A percentile compares a stretch with the other conserved stretches of the same genome.
phyloP scores from a whole-genome alignment of 1,140 invertebrate genomes.

The Orchesella cincta region DNA sequence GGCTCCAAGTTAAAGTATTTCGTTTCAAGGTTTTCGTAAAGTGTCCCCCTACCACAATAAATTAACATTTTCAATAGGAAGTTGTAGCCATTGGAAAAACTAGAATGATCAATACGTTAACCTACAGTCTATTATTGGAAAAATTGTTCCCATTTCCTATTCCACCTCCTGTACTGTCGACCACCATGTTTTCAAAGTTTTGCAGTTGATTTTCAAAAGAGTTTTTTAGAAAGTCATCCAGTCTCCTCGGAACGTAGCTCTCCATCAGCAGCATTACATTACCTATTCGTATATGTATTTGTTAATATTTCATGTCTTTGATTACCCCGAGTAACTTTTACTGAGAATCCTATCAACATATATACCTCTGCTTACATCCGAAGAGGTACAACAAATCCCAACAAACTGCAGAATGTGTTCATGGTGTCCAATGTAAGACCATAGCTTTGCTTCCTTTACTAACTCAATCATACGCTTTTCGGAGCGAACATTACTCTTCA shows the following conservation, averaged over 20 bases:
- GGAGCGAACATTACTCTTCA: background rate
- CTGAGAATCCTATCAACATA: too few species aligned
- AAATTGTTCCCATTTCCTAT: too few species aligned
- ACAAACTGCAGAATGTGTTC: background rate
- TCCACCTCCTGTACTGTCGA: too few species aligned
- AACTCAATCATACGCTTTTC: background rate
- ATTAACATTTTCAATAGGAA: too few species aligned
- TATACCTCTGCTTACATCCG: background rate
- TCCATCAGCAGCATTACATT: background rate
- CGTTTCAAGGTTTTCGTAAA: slow-evolving; percentile 4
- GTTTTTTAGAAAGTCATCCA: background rate
- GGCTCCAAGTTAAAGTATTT: background rate
- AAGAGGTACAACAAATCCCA: background rate
- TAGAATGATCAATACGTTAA: too few species aligned
- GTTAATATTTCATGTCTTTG: too few species aligned
- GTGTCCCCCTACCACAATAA: background rate
- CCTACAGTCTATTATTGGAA: too few species aligned
- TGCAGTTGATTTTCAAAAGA: background rate
- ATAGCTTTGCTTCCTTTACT: background rate
- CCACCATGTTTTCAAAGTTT: background rate
- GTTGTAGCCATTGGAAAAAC: too few species aligned
- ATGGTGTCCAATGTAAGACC: background rate
- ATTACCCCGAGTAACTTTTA: too few species aligned
- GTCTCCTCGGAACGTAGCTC: background rate
- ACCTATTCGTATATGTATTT: too few species aligned